A percentile compares a stretch with the other conserved stretches of the same genome.
Conservation (phyloP, 1,140 invertebrate genomes). For the Platyscapa corneri region DNA sequence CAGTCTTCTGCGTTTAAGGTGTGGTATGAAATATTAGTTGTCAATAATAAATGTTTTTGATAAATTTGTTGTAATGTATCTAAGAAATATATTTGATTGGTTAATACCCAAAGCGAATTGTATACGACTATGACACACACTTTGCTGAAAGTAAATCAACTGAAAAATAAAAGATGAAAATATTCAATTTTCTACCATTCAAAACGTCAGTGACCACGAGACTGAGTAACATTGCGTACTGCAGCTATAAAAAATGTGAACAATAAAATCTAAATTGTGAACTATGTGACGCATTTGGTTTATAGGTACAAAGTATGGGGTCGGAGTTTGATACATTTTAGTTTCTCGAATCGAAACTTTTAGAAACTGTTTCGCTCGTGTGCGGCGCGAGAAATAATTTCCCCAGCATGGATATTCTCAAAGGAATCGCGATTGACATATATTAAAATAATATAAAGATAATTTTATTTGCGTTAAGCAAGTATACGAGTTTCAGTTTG, state of each 20-base stretch:
- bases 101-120: not conserved
- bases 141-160: not conserved
- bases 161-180: constrained; percentile 13
- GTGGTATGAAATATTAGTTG: constrained; percentile 14
- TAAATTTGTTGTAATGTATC: constrained; percentile 5
- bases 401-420: not conserved
- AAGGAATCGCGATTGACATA: too few species aligned
- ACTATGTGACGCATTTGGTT: not conserved
- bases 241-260: not conserved
- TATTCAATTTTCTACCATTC: constrained; percentile 15
- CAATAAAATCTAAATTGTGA: constrained; percentile 25
- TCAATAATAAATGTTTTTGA: constrained; percentile 1
- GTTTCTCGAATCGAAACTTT: not conserved
- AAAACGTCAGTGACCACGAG: not conserved
- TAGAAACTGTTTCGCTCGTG: not conserved
- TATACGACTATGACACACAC: not conserved
- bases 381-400: not conserved
- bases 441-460: not conserved
- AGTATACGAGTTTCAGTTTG: not conserved
- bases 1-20: not conserved
- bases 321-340: not conserved
- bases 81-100: constrained; percentile 16
- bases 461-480: not conserved
- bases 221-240: not conserved
- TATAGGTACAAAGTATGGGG: not conserved